Base-by-base conservation (phyloP, 2,113 vertebrate genomes). In the Noturus placidus region DNA sequence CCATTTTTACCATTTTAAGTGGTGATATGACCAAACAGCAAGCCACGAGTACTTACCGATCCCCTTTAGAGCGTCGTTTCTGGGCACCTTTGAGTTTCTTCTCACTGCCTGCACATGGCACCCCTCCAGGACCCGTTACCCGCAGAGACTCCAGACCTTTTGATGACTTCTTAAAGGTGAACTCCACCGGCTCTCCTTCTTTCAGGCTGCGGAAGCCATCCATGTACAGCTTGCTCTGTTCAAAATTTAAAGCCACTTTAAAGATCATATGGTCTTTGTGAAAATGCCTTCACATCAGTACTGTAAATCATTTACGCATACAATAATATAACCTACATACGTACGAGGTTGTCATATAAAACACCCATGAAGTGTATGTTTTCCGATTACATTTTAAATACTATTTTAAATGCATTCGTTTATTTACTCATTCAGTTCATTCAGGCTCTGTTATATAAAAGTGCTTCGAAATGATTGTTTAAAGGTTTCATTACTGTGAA, bases 151-250 rank as follows among this genome's bases (percentile, higher is more conserved):
- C 97, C 92, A 98, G 91, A 35, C 97, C 97, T 93, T 97, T 98
- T 46, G 96, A 95, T 0, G 97, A 98, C 72, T 96, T 98, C 94
- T 97, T 97, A 88, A 97, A 98, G 91, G 96, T 97, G 93, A 99
- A 99, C 89, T 98, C 97, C 4, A 99, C 97, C 0, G 96, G 93
- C 83, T 99, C 97, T 0, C 97, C 97, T 90, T 99, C 97, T 93
- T 97, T 97, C 90, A 98, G 94, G 93, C 97, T 98, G 89, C 97
- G 97, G 92, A 99, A 98, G 0, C 97, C 97, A 46, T 98, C 97
- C 97, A 99, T 98, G 93, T 98, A 96, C 76, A 99, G 96, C 91
- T 99, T 99, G 93, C 97, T 99, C 97, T 99, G 93, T 17, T 19
- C 35, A 65, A 77, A 59, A 77, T 61, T 13, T 57, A 42, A 38